Evolutionary conservation across 2,113 vertebrate genomes (phyloP).

Genomic region (Anas platyrhynchos): DNA sequence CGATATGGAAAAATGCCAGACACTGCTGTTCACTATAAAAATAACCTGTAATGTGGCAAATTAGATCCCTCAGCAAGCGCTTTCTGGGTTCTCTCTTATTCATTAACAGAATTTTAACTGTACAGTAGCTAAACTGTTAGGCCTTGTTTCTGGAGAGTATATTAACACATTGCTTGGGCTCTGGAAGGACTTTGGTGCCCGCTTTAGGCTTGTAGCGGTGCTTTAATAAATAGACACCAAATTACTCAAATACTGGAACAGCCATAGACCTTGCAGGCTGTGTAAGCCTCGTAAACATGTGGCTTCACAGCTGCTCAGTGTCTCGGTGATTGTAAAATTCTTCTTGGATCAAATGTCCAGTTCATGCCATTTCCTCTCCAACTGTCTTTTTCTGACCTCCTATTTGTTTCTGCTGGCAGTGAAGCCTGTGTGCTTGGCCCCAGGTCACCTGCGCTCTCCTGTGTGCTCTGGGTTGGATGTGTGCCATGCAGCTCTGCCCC

Average conservation of each 20-base stretch:
- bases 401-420: not conserved
- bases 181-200: not conserved
- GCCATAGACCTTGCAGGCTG: not conserved
- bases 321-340: not conserved
- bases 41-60: not conserved
- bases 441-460: not conserved
- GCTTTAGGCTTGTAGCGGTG: not conserved
- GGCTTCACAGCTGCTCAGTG: not conserved
- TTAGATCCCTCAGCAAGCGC: not conserved
- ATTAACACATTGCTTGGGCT: not conserved
- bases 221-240: not conserved
- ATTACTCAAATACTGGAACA: not conserved
- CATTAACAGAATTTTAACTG: not conserved
- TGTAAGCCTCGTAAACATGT: not conserved
- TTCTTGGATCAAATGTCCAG: not conserved
- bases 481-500: not conserved
- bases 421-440: not conserved
- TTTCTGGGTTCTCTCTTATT: not conserved
- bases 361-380: not conserved
- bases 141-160: not conserved
- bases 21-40: not conserved
- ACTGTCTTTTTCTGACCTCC: not conserved
- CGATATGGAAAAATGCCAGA: not conserved
- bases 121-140: fast-evolving
- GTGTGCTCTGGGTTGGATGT: fast-evolving